Evolutionary conservation across 2,113 vertebrate species (phyloP).

Genomic region (Syngnathus floridae): DNA sequence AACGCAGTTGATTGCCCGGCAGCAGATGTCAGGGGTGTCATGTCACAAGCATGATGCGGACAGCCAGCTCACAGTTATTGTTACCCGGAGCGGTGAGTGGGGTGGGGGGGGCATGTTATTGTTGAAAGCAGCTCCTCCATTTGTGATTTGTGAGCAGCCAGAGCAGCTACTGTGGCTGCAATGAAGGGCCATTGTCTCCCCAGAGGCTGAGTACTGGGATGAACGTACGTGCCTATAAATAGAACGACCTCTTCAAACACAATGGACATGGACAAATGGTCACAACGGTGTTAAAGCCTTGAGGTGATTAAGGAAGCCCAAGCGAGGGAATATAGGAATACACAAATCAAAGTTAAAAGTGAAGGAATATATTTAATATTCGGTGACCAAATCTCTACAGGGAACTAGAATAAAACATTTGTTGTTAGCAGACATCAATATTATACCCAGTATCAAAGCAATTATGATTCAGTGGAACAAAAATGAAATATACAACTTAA

Average conservation of each 20-base stretch:
- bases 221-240: slow-evolving; percentile 52
- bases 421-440: slow-evolving; percentile 69
- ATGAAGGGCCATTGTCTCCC: slow-evolving; percentile 28
- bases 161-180: slow-evolving; percentile 48
- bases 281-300: slow-evolving; percentile 16
- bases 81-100: slow-evolving; percentile 6
- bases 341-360: slow-evolving; percentile 14
- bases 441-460: slow-evolving; percentile 62
- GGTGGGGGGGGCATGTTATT: slow-evolving; percentile 18
- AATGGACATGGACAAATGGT: slow-evolving; percentile 52
- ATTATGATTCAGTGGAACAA: slow-evolving; percentile 46
- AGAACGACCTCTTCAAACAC: slow-evolving; percentile 40
- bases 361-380: slow-evolving; percentile 68
- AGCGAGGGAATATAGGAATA: slow-evolving; percentile 3
- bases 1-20: slow-evolving; percentile 24
- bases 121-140: slow-evolving; percentile 44
- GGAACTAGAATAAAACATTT: slow-evolving; percentile 60
- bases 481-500: slow-evolving; percentile 18
- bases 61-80: slow-evolving; percentile 40
- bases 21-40: slow-evolving; percentile 44
- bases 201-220: slow-evolving; percentile 27
- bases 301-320: not conserved
- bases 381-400: slow-evolving; percentile 65
- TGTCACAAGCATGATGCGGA: slow-evolving; percentile 25
- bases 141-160: slow-evolving; percentile 50